Conservation (phyloP, 2,797 vertebrate genomes). For the Muscicapa striata region DNA sequence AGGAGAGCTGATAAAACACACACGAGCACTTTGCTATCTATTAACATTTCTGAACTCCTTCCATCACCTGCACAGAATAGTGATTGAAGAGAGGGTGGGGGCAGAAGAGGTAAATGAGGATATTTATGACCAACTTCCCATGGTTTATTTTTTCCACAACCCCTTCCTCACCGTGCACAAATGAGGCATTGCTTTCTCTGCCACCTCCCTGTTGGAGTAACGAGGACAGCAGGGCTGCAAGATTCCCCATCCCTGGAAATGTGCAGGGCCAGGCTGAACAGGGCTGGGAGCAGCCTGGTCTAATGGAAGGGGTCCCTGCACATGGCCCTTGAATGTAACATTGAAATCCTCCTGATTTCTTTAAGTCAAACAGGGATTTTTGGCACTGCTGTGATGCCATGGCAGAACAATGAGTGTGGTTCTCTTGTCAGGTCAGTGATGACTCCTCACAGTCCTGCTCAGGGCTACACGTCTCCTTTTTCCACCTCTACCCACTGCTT, state of each 20-base stretch:
- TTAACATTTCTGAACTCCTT: slow-evolving; percentile 38
- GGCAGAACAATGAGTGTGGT: neutral
- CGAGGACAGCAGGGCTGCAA: neutral
- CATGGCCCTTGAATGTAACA: neutral
- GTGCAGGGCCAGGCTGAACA: neutral
- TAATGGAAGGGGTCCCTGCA: neutral
- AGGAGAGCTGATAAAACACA: slow-evolving; percentile 32
- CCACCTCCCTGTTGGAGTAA: neutral
- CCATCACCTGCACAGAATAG: slow-evolving; percentile 29
- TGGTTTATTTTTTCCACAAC: neutral
- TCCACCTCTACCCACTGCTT: neutral
- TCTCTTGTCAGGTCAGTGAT: neutral
- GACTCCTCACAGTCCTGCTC: neutral
- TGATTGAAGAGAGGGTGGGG: neutral
- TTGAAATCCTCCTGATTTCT: neutral
- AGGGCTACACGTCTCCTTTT: neutral
- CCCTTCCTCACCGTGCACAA: neutral
- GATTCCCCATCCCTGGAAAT: neutral
- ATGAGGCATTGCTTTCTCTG: accelerated
- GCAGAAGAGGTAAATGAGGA: neutral
- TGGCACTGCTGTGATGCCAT: neutral
- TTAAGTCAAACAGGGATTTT: neutral
- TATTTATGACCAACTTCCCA: slow-evolving; percentile 4
- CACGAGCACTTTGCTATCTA: neutral
- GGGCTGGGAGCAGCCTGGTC: neutral